Percentiles rank a stretch among this genome's conserved stretches.
Conservation (phyloP, 2,113 vertebrate genomes). For the Rhynchomys soricoides region DNA sequence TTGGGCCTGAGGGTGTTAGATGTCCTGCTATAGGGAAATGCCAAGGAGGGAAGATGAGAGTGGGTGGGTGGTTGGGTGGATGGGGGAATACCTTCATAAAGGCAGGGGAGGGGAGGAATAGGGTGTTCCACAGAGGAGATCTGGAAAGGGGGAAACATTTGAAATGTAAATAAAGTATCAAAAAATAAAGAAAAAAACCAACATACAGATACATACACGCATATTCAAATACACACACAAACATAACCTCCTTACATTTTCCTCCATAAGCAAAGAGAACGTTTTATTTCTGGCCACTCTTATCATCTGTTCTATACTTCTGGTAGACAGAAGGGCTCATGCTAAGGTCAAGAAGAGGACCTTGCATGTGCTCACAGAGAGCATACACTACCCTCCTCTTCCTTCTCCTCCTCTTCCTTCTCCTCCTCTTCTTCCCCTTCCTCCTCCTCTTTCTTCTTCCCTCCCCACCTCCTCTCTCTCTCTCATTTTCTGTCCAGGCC, state of each 20-base stretch:
- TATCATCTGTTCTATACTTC: background rate
- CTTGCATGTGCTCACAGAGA: background rate
- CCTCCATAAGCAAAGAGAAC: background rate
- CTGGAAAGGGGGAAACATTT: too few species aligned
- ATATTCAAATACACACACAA: background rate
- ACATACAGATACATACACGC: background rate
- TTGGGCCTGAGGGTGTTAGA: too few species aligned
- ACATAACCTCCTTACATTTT: background rate
- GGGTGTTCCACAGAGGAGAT: too few species aligned
- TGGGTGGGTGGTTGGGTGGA: too few species aligned
- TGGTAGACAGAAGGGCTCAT: background rate
- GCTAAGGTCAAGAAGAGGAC: background rate
- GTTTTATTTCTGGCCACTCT: background rate
- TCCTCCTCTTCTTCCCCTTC: rapidly evolving
- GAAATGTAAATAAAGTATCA: too few species aligned
- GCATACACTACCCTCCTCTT: background rate
- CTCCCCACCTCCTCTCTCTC: background rate
- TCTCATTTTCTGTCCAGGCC: background rate
- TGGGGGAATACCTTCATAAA: too few species aligned
- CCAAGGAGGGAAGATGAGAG: too few species aligned
- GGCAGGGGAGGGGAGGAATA: too few species aligned
- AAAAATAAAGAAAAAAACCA: too few species aligned
- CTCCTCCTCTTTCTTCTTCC: background rate
- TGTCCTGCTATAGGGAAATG: too few species aligned
- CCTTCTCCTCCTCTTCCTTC: background rate